Base-by-base conservation (phyloP, 2,113 vertebrate species). In the Cranoglanis bouderius region DNA sequence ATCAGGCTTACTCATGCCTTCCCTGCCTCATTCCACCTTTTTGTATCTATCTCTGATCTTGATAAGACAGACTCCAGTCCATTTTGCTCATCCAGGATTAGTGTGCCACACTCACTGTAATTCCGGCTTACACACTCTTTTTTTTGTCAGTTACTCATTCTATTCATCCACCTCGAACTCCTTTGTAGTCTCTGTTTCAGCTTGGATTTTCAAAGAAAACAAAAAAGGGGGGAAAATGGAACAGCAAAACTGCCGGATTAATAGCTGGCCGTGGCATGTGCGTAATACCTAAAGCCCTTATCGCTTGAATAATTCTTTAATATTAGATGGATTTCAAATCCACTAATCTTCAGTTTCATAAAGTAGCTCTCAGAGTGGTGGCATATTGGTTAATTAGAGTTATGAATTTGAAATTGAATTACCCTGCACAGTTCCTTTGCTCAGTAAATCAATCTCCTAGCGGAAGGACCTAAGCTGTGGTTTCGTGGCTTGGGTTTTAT, bases 1-100 rank as follows among this genome's bases (percentile, higher is more conserved):
- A 95, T 95, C 94, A 94, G 93, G 94, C 92, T 89, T 93, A 94
- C 93, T 95, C 95, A 94, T 95, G 95, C 92, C 92, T 93, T 94
- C 93, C 94, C 92, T 87, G 87, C 90, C 92, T 94, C 93, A 93
- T 93, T 93, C 94, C 90, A 93, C 90, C 93, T 94, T 93, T 92
- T 87, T 91, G 86, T 86, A 83, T 63, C 78, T 88, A 88, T 91
- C 84, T 88, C 38, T 38, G 67, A 87, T 87, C 87, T 86, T 90
- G 87, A 90, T 93, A 85, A 43, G 87, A 92, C 92, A 90, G 89
- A 94, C 95, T 94, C 91, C 84, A 91, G 91, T 63, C 91, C 88
- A 55, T 88, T 75, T 88, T 93, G 93, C 93, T 94, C 93, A 93
- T 94, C 91, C 93, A 87, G 94, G 84, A 91, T 91, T 90, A 91